Evolutionary conservation across 2,888 invertebrate genomes (phyloP), one percentile per base, ranked within the genome.

Genomic region (Hydraecia micacea): DNA sequence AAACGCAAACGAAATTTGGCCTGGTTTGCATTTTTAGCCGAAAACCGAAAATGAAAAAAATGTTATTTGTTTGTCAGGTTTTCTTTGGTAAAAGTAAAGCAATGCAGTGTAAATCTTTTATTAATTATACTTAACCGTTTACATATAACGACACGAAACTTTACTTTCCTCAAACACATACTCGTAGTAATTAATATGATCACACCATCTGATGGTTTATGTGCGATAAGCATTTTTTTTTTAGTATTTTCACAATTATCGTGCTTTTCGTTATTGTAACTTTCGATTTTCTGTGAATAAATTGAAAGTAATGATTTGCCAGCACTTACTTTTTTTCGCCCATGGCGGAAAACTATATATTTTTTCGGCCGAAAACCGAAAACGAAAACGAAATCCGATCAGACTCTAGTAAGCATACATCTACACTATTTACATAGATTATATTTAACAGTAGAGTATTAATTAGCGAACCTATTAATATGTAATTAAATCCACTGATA

Each of bases 381-480:
- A n/a, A 7, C 49, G 32, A 49, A 32, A 46, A 67, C 21, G 11
- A 8, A 21, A 13, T 18, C 2, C 11, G 28, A 8, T 49, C 25
- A 1, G 11, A 49, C 28, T 65, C 52, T 76, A 72, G 9, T 58
- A 58, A 75, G 9, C n/a, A 39, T 86, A 89, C 86, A 88, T 76
- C 36, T 36, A 3, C 79, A 81, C 76, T 46, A 46, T 46, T 46
- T 74, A 81, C 78, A 76, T 75, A 82, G 55, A 42, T n/a, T 28
- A 65, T 62, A 68, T 83, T 70, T 62, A 52, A 21, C 7, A n/a
- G 36, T 49, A 15, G 66, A 66, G 8, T 69, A 65, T 65, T 70
- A 79, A 82, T 85, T 82, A 78, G 68, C 67, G 65, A 67, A 73
- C 60, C 36, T 67, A 80, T 83, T 79, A 86, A 83, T 73, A 71